These are phyloP conservation scores for Pammene aurita DNA, from an alignment of 2,888 invertebrate species.

Conservation along the genomic window DNA sequence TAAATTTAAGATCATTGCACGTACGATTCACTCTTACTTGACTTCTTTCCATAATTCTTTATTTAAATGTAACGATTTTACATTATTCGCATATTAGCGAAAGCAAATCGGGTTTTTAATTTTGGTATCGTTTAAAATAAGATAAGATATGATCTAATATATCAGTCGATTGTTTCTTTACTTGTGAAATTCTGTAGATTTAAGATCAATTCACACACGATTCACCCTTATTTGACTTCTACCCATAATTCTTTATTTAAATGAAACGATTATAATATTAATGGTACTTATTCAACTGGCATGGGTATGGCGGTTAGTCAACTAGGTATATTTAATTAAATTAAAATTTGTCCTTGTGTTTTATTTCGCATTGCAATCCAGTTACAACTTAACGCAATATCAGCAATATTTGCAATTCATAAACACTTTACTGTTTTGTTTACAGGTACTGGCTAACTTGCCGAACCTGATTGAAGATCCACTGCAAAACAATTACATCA, in stretches of 20 bases:
- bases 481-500: constrained; percentile 34
- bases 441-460: constrained; percentile 34
- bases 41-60: too few species aligned
- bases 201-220: neutral
- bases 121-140: constrained; percentile 46
- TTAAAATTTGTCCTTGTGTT: constrained; percentile 10
- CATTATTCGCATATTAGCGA: too few species aligned
- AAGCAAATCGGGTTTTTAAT: constrained; percentile 56
- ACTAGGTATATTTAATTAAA: neutral
- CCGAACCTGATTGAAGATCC: constrained; percentile 10
- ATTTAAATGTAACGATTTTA: too few species aligned
- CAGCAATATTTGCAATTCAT: neutral
- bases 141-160: constrained; percentile 50
- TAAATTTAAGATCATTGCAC: neutral
- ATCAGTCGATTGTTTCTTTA: constrained; percentile 47
- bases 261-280: too few species aligned
- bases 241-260: too few species aligned
- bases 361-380: constrained; percentile 5
- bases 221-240: too few species aligned
- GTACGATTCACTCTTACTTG: neutral
- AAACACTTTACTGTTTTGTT: constrained; percentile 34
- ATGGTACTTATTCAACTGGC: too few species aligned
- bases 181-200: neutral
- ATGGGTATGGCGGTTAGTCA: too few species aligned
- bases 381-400: constrained; percentile 6